Conservation (phyloP, 2,888 invertebrate species). For the Protophormia terraenovae region DNA sequence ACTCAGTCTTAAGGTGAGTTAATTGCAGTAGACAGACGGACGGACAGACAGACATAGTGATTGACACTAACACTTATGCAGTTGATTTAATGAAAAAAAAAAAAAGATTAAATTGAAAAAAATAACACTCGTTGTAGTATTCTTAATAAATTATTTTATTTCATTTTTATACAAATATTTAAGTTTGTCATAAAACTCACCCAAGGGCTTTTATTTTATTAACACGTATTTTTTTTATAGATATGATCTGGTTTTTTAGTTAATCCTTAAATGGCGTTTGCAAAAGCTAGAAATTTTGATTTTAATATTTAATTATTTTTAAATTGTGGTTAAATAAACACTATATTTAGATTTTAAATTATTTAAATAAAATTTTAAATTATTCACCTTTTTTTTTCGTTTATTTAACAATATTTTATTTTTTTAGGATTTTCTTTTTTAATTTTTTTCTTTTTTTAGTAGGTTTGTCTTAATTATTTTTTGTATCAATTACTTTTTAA, state of each 20-base stretch:
- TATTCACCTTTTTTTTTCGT: slow-evolving; percentile 38
- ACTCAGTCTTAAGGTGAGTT: slow-evolving; percentile 63
- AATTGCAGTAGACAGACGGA: slow-evolving; percentile 38
- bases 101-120: slow-evolving; percentile 30
- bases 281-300: slow-evolving; percentile 1
- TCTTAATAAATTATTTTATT: slow-evolving; percentile 29
- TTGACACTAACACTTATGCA: neutral
- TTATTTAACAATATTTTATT: neutral
- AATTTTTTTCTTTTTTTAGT: slow-evolving; percentile 11
- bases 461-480: slow-evolving; percentile 27
- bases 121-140: neutral
- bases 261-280: slow-evolving; percentile 30
- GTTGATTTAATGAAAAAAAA: slow-evolving; percentile 28
- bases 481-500: slow-evolving; percentile 38
- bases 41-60: slow-evolving; percentile 5
- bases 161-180: slow-evolving; percentile 44
- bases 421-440: neutral
- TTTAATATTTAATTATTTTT: neutral
- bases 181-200: slow-evolving; percentile 46
- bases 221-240: neutral
- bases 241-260: slow-evolving; percentile 5
- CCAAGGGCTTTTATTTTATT: slow-evolving; percentile 31
- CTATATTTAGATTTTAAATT: neutral
- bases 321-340: neutral
- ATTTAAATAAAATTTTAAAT: neutral